Evolutionary conservation across 2,888 invertebrate species (phyloP).

Genomic region (Drosophila mayaguana): DNA sequence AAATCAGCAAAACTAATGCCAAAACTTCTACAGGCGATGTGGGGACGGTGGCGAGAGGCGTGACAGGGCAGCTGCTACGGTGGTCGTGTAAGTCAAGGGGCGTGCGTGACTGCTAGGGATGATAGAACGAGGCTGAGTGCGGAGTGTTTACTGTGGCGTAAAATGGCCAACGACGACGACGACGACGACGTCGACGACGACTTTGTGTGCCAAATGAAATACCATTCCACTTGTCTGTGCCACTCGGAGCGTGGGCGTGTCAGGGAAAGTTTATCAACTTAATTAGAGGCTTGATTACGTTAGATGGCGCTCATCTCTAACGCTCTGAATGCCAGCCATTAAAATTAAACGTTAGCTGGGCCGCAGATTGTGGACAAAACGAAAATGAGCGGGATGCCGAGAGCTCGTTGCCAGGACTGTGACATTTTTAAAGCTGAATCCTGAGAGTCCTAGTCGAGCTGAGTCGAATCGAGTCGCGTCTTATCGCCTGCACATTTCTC

Average conservation of each 20-base stretch:
- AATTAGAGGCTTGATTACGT: slow-evolving; percentile 80
- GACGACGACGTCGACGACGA: slow-evolving; percentile 25
- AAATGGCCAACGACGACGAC: slow-evolving; percentile 61
- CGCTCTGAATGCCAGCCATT: slow-evolving; percentile 49
- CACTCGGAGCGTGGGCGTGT: slow-evolving; percentile 38
- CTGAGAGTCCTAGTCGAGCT: slow-evolving; percentile 23
- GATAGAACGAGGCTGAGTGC: neutral
- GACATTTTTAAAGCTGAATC: slow-evolving; percentile 71
- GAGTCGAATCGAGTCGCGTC: neutral
- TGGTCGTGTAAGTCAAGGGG: slow-evolving; percentile 59
- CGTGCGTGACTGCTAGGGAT: slow-evolving; percentile 20
- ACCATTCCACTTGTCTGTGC: slow-evolving; percentile 13
- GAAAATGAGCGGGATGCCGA: neutral
- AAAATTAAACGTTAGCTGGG: slow-evolving; percentile 65
- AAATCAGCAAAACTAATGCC: slow-evolving; percentile 76
- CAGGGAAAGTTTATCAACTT: slow-evolving; percentile 75
- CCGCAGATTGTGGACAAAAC: slow-evolving; percentile 38
- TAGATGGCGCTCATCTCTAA: slow-evolving; percentile 55
- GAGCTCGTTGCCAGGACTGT: slow-evolving; percentile 53
- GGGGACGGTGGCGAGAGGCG: slow-evolving; percentile 22
- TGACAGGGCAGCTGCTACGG: slow-evolving; percentile 56
- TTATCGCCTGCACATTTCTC: slow-evolving; percentile 12
- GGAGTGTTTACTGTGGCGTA: slow-evolving; percentile 65
- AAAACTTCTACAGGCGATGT: slow-evolving; percentile 52
- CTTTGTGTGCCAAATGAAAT: slow-evolving; percentile 59